Evolutionary conservation across 2,113 vertebrate genomes (phyloP), one percentile per base, ranked within the genome.

Genomic region (Grus americana): DNA sequence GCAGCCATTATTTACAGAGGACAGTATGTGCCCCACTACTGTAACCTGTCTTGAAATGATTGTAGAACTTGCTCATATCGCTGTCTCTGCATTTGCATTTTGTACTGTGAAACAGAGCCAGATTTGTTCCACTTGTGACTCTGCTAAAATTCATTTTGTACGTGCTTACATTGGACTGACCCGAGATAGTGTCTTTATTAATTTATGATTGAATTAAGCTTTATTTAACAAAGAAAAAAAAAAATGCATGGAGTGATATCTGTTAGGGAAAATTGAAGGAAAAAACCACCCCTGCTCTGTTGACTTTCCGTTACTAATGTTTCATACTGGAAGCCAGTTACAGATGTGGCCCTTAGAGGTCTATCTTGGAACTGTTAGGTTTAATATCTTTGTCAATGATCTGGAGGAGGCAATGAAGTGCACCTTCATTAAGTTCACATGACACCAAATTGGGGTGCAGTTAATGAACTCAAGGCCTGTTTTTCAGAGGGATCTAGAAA

Each of bases 1-100:
- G 73, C 80, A 93, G 84, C 36, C 44, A 5, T 65, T 95, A 90
- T 93, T 96, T 87, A 55, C 73, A 75, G 90, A 75, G 94, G 65
- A 68, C 83, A 84, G 23, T 1, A 2, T n/a, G 57, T 94, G 79
- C 30, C 78, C 40, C 16, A 16, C 47, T 59, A 26, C 70, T 87
- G n/a, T 61, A 8, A 72, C 80, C 49, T 79, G 52, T 44, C 83
- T 40, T 29, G 52, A 67, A 79, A 57, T 17, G 26, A 29, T 16
- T 49, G 44, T 61, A 26, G 38, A 46, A 57, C 52, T 63, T 3
- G 1, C 34, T 95, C 5, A 6, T 58, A 2, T 42, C 20, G 2
- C 38, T 74, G 76, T 40, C 47, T 66, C 44, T 68, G 71, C 14
- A 12, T 6, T 91, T 87, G 55, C 50, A 36, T 81, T 84, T 80